These are phyloP conservation scores for Euthynnus affinis DNA, from an alignment of 2,797 vertebrate genomes.

Conservation along the genomic window DNA sequence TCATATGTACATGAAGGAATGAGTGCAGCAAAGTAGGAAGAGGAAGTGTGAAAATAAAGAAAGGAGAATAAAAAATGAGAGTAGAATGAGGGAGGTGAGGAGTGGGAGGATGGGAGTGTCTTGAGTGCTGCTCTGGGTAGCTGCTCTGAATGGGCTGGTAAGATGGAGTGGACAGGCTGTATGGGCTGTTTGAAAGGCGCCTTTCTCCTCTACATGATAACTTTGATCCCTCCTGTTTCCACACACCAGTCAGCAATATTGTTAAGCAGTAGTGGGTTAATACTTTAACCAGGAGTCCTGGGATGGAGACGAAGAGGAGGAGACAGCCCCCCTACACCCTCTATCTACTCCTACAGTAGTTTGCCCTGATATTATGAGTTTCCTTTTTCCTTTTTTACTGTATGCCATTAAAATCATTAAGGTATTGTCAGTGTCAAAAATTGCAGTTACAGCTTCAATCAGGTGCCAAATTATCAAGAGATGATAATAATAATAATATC, in stretches of 20 bases:
- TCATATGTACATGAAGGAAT: constrained; percentile 28
- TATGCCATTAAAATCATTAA: not conserved
- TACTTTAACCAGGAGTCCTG: constrained; percentile 81
- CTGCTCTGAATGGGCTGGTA: constrained; percentile 78
- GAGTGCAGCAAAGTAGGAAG: constrained; percentile 42
- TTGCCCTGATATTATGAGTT: not conserved
- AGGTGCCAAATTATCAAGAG: not conserved
- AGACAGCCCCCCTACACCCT: not conserved
- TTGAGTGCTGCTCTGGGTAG: constrained; percentile 75
- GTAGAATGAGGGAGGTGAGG: constrained; percentile 76
- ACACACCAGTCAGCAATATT: constrained; percentile 89
- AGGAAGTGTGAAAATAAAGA: constrained; percentile 60
- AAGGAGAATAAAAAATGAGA: constrained; percentile 75
- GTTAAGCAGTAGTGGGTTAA: constrained; percentile 86
- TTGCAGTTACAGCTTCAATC: not conserved
- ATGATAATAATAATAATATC: not conserved
- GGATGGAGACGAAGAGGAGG: constrained; percentile 49
- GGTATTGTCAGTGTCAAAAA: not conserved
- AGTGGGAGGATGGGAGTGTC: constrained; percentile 84
- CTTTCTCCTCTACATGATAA: constrained; percentile 87
- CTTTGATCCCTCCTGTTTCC: constrained; percentile 88
- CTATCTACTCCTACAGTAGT: not conserved
- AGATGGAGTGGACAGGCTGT: constrained; percentile 88
- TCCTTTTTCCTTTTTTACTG: constrained; percentile 3
- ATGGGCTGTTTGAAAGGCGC: constrained; percentile 81